Base-by-base conservation (phyloP, 1,140 invertebrate species). In the Brachionus rubens region DNA sequence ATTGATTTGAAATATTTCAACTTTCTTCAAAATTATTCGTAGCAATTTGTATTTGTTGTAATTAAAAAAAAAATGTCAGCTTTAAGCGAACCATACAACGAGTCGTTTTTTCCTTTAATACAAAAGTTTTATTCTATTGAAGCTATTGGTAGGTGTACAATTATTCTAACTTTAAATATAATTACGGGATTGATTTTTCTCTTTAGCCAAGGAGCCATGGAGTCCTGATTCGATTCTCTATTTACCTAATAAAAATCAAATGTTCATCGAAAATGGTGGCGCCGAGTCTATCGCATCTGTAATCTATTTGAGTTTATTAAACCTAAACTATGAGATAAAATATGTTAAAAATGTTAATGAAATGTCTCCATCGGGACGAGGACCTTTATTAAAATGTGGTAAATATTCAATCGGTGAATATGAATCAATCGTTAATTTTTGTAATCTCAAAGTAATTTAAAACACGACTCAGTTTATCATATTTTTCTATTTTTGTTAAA, bases 371-470 rank as follows among this genome's bases (percentile, higher is more conserved):
- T 72, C 68, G 28, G 68, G 68, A 19, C 26, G 28, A 26, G 46
- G 68, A 0, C 68, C 68, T 40, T 33, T 72, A 16, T 21, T 72
- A 16, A 72, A 72, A 72, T 72, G 68, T 33, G 68, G 68, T 26
- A 48, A 54, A 48, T 72, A 50, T n/a, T 72, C 46, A 40, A 54
- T 72, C 50, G 68, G 68, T 21, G 68, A 72, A 30, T 72, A n/a
- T 26, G 68, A 72, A 54, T 30, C 68, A 26, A 72, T 72, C 9
- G 68, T 72, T 10, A 72, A 72, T 54, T 72, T 72, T 50, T 72
- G 43, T 24, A 72, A 72, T 72, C 30, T 72, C 3, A 72, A 72
- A 41, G 68, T 72, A 50, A 6, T 70, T 50, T 26, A 36, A 36
- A 36, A 36, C 4, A 28, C 16, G 4, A 3, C n/a, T 28, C 16